Evolutionary conservation across 2,888 invertebrate genomes (phyloP), one percentile per base, ranked within the genome.

Genomic region (Aspidapion aeneum): DNA sequence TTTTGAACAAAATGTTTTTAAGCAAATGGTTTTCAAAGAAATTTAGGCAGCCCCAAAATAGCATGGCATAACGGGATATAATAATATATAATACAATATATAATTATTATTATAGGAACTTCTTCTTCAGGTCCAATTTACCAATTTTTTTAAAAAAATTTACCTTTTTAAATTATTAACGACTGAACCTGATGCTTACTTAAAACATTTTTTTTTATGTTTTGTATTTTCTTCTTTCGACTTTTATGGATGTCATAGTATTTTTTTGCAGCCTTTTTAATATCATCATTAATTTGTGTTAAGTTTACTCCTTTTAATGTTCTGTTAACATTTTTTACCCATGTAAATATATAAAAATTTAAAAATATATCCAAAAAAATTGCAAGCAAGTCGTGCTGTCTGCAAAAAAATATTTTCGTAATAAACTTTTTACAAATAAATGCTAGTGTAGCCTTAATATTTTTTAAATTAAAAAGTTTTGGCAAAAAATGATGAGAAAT

Each of bases 401-500:
- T n/a, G n/a, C n/a, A n/a, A n/a, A n/a, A n/a, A n/a, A n/a, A n/a
- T n/a, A n/a, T n/a, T n/a, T n/a, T n/a, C n/a, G n/a, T 18, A 18
- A 55, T 55, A 9, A 55, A 55, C 3, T 1, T 55, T 55, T 55
- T 55, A 55, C 55, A 18, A 18, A 55, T 55, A 12, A 19, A 55
- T 1, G 19, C 1, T 55, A 55, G 18, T 18, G 18, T 9, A 18
- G n/a, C 18, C 18, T 55, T 55, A 2, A 55, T 18, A 20, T 55
- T 55, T 18, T 18, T 55, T 55, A 55, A 55, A 55, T 55, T 19
- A 18, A 19, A 55, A 19, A 55, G 9, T 55, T 55, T 55, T 3
- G 55, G 55, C 16, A 55, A 18, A 55, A 55, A 55, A 18, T 18
- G 2, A 55, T 55, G 55, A 18, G 19, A 1, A 3, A 55, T 1